Evolutionary conservation across 2,888 invertebrate species (phyloP), one percentile per base, ranked within the genome.

Genomic region (Epiblema foenella): DNA sequence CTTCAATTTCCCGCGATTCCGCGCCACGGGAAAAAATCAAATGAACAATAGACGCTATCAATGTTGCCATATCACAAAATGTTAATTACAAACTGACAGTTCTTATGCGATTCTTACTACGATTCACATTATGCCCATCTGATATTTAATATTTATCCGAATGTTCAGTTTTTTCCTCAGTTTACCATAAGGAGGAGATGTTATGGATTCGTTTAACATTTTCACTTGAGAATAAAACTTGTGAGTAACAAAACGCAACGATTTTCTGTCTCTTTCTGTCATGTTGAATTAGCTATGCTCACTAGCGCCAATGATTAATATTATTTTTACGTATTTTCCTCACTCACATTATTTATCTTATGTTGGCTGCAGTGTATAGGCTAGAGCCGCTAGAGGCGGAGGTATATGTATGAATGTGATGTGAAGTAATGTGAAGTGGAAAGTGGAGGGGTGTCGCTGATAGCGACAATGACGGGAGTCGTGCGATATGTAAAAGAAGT

Each of bases 401-500:
- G 66, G 60, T 56, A 29, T 2, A 2, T 2, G 2, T 29, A 5
- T 5, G n/a, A n/a, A n/a, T n/a, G n/a, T n/a, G n/a, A n/a, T n/a
- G n/a, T n/a, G n/a, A n/a, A n/a, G n/a, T n/a, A 29, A 29, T 29
- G 29, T 29, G 29, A 59, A 18, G 33, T 39, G 37, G n/a, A n/a
- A 63, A 49, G 71, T 67, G 71, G 71, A 57, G 71, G 66, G 71
- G 71, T 62, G 57, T 62, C 66, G 46, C 62, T 71, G 71, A 71
- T 71, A 71, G 71, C 62, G 67, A 67, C 62, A 71, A 71, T 67
- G 71, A 71, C 73, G 72, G 62, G 75, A 77, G 79, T 77, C 76
- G 75, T 77, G 67, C 67, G 69, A 74, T 69, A 73, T 70, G 70
- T 76, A 72, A 73, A 75, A 75, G 73, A 77, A 75, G 59, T 71